phyloP scores from a whole-genome alignment of 2,113 vertebrate genomes.

The Columbina picui region DNA sequence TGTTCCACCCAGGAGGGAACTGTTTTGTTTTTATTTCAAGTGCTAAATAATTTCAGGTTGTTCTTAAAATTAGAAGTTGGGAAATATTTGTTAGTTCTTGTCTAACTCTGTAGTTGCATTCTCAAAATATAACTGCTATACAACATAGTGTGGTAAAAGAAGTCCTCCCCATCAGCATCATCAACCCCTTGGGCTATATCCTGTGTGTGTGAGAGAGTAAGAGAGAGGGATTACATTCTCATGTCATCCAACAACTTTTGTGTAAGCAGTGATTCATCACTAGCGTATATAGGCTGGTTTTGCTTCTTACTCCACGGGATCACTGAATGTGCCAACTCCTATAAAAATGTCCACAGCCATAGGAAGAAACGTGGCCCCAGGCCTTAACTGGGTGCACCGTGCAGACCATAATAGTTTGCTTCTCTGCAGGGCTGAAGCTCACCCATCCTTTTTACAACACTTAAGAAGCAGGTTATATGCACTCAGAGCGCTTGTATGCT shows the following conservation, averaged over 20 bases:
- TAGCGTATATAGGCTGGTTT: background rate
- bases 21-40: background rate
- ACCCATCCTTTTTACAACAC: background rate
- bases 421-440: background rate
- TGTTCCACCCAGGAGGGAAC: background rate
- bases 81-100: background rate
- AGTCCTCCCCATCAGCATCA: background rate
- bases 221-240: background rate
- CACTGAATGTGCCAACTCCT: background rate
- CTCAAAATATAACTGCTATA: background rate
- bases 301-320: background rate
- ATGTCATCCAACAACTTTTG: background rate
- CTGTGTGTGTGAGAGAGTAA: background rate
- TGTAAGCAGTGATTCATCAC: background rate
- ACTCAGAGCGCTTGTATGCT: background rate
- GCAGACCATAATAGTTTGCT: background rate
- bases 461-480: background rate
- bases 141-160: background rate
- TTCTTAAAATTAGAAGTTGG: background rate
- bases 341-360: background rate
- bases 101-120: background rate
- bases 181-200: background rate
- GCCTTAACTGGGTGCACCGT: background rate
- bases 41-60: background rate
- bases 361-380: accelerated